These are phyloP conservation scores for Nycticorax nycticorax DNA, from an alignment of 2,113 vertebrate species.

Conservation along the genomic window DNA sequence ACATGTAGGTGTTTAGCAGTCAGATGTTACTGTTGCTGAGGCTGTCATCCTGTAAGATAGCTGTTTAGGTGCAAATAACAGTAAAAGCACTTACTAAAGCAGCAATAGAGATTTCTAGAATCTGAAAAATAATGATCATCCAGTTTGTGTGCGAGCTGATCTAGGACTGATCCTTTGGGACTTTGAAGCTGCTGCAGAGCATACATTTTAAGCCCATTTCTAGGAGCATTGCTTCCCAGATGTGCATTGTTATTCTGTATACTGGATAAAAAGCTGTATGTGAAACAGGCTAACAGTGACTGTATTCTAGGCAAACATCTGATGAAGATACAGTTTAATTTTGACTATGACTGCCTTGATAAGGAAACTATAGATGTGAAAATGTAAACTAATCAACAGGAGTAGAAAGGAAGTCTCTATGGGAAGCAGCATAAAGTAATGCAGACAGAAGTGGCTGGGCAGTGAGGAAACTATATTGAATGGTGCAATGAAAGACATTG, in stretches of 20 bases:
- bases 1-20: conserved; percentile 13
- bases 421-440: background rate
- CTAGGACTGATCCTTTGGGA: background rate
- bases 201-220: background rate
- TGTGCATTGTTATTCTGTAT: background rate
- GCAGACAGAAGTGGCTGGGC: background rate
- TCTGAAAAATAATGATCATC: background rate
- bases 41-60: background rate
- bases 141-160: background rate
- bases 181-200: background rate
- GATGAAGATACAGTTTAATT: background rate
- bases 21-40: conserved; percentile 10
- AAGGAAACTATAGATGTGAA: background rate
- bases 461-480: background rate
- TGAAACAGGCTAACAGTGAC: background rate
- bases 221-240: background rate
- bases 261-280: background rate
- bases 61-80: conserved; percentile 29
- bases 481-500: background rate
- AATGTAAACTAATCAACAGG: background rate
- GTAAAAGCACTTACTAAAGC: conserved; percentile 17
- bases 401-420: background rate
- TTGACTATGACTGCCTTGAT: background rate
- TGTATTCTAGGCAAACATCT: background rate
- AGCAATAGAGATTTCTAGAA: conserved; percentile 6